A percentile compares a stretch with the other conserved stretches of the same genome.
phyloP scores from a whole-genome alignment of 2,888 invertebrate species.

The Idaea biselata region DNA sequence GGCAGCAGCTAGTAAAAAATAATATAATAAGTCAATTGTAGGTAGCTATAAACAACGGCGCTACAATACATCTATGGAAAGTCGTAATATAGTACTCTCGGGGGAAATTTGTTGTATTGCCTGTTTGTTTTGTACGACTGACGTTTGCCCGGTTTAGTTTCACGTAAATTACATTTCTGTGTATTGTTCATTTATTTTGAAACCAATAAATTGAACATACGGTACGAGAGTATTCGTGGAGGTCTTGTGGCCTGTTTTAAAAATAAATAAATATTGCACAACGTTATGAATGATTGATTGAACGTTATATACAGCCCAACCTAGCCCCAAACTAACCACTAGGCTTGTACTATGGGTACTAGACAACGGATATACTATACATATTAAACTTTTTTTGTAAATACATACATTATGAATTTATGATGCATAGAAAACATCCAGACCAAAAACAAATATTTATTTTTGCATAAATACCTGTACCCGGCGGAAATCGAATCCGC shows the following conservation, averaged over 20 bases:
- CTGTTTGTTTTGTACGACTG: constrained; percentile 67
- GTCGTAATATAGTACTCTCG: constrained; percentile 62
- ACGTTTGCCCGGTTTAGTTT: constrained; percentile 52
- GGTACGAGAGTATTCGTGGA: neutral
- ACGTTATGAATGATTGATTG: too few species aligned
- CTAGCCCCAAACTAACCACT: too few species aligned
- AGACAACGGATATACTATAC: too few species aligned
- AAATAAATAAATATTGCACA: too few species aligned
- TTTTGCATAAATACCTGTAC: too few species aligned
- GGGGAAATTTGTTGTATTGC: constrained; percentile 72
- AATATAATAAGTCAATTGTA: neutral
- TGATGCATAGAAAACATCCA: too few species aligned
- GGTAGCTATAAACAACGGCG: constrained; percentile 26
- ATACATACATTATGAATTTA: too few species aligned
- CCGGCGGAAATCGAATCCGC: too few species aligned
- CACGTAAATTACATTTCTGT: constrained; percentile 48
- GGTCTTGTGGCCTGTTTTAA: neutral
- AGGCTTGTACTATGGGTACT: too few species aligned
- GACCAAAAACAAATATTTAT: too few species aligned
- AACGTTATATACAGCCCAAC: too few species aligned
- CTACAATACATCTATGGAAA: constrained; percentile 54
- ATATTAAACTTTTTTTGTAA: too few species aligned
- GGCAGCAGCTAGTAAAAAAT: neutral
- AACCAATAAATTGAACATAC: constrained; percentile 9
- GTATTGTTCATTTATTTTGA: constrained; percentile 31